Conservation (phyloP, 2,113 vertebrate genomes). For the Girardinichthys multiradiatus region DNA sequence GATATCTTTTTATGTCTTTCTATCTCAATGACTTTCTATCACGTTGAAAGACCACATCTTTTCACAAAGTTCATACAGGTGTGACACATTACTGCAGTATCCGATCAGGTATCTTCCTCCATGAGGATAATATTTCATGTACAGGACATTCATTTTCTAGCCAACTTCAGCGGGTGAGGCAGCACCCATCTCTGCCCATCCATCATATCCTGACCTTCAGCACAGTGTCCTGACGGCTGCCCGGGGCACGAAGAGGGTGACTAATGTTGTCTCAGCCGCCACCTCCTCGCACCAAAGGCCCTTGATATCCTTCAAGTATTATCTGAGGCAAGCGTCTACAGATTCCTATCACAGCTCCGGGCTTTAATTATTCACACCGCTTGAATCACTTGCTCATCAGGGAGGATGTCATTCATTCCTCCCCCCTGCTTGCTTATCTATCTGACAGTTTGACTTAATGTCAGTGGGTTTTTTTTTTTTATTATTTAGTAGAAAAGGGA, state of each 20-base stretch:
- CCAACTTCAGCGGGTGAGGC: conserved; percentile 57
- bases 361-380: conserved; percentile 80
- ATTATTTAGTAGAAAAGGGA: conserved; percentile 15
- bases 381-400: conserved; percentile 71
- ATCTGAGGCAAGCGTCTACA: conserved; percentile 69
- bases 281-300: conserved; percentile 54
- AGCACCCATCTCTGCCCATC: conserved; percentile 54
- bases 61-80: conserved; percentile 52
- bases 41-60: conserved; percentile 20
- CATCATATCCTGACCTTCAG: conserved; percentile 76
- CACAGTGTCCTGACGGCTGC: conserved; percentile 48
- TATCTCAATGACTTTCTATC: conserved; percentile 23
- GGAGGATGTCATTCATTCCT: conserved; percentile 38
- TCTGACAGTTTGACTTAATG: conserved; percentile 49
- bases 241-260: conserved; percentile 63
- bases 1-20: not conserved
- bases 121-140: conserved; percentile 67
- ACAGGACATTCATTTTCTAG: conserved; percentile 68
- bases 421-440: conserved; percentile 48
- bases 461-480: conserved; percentile 41
- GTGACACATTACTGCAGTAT: conserved; percentile 55
- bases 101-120: conserved; percentile 58
- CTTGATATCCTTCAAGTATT: conserved; percentile 66
- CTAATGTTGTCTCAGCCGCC: conserved; percentile 60
- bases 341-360: conserved; percentile 71